These are phyloP conservation scores for Pogona vitticeps DNA, from an alignment of 2,113 vertebrate species.

Conservation along the genomic window DNA sequence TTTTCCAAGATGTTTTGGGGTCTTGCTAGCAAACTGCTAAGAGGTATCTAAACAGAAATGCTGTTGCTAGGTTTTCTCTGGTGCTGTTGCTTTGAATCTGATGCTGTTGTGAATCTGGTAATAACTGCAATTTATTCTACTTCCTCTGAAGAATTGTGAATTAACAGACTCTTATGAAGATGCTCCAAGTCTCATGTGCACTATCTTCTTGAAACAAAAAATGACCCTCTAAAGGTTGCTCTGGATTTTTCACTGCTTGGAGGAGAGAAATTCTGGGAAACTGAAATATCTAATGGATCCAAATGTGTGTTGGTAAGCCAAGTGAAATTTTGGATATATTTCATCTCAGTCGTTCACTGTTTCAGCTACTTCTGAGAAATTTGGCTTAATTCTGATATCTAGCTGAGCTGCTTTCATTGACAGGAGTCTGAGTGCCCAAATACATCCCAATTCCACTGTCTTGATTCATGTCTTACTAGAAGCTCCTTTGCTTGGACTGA, in stretches of 20 bases:
- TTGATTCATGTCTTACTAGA: not conserved
- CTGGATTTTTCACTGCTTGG: not conserved
- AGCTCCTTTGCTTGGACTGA: not conserved
- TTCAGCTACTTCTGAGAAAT: not conserved
- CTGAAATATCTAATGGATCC: not conserved
- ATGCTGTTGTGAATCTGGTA: not conserved
- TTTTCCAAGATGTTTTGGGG: not conserved
- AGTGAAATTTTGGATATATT: not conserved
- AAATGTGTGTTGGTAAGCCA: not conserved
- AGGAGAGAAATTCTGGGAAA: not conserved
- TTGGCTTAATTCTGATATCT: not conserved
- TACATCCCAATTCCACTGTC: not conserved
- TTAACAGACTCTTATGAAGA: not conserved
- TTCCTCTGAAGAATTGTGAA: not conserved
- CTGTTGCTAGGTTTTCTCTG: not conserved
- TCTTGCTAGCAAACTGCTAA: not conserved
- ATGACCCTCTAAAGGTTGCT: not conserved
- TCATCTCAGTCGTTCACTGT: not conserved
- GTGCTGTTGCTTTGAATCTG: not conserved
- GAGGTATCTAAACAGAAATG: not conserved
- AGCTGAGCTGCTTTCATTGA: not conserved
- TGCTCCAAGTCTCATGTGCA: not conserved
- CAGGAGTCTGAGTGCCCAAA: not conserved
- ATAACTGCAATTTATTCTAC: not conserved
- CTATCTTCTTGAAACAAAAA: not conserved